Evolutionary conservation across 1,140 invertebrate genomes (phyloP).

Genomic region (Nautilus pompilius): DNA sequence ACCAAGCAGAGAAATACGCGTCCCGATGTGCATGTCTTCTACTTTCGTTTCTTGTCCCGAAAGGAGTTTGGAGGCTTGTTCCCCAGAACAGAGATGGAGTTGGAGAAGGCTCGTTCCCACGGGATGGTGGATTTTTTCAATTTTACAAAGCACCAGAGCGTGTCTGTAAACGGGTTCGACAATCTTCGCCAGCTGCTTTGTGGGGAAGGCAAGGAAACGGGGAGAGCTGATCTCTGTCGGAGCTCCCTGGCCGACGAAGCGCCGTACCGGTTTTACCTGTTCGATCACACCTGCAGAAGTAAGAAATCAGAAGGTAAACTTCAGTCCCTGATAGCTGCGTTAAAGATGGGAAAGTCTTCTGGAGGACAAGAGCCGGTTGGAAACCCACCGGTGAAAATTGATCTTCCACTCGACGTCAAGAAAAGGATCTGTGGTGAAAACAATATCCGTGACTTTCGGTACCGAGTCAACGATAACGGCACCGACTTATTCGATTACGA

Average conservation of each 20-base stretch:
- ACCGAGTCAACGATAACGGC: background rate
- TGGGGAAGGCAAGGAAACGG: background rate
- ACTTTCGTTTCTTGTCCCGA: background rate
- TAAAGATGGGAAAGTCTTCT: background rate
- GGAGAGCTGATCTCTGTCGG: background rate
- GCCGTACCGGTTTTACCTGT: background rate
- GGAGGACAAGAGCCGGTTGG: background rate
- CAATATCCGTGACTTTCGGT: background rate
- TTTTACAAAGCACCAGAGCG: constrained; percentile 1
- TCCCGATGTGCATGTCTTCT: background rate
- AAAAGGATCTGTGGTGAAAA: background rate
- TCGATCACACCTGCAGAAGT: background rate
- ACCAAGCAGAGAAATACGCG: too few relatives aligned
- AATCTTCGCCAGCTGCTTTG: background rate
- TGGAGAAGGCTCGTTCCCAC: background rate
- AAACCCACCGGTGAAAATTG: background rate
- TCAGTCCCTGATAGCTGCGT: background rate
- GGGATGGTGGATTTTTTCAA: background rate
- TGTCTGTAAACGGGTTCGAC: background rate
- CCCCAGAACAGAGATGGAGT: background rate
- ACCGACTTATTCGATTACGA: background rate
- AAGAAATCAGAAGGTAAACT: background rate
- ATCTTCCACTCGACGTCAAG: background rate
- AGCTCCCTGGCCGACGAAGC: background rate
- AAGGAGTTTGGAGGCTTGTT: background rate